Percentiles rank a stretch among this genome's conserved stretches.
These are phyloP conservation scores for Agonopterix alstromeriana DNA, from an alignment of 2,888 invertebrate species.

Conservation along the genomic window DNA sequence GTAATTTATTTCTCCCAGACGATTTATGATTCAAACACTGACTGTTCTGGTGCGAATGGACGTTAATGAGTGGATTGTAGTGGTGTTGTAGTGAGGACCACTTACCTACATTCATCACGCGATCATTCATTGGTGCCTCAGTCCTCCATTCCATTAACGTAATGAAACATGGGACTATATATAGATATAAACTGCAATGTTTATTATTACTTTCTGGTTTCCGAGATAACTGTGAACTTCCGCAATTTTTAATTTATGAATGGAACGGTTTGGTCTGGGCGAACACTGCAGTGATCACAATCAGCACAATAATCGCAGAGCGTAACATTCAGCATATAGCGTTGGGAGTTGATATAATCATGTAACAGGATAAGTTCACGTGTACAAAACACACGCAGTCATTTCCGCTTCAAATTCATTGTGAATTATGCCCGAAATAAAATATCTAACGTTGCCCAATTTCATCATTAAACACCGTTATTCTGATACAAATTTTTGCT, in stretches of 20 bases:
- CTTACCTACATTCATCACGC: slow-evolving; percentile 40
- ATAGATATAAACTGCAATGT: slow-evolving; percentile 19
- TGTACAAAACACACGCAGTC: slow-evolving; percentile 17
- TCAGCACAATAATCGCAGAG: slow-evolving; percentile 24
- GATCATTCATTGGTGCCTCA: slow-evolving; percentile 30
- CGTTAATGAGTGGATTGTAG: slow-evolving; percentile 23
- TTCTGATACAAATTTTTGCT: not conserved
- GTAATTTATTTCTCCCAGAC: slow-evolving; percentile 1
- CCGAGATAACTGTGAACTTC: slow-evolving; percentile 31
- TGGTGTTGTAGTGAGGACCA: slow-evolving; percentile 22
- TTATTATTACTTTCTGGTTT: slow-evolving; percentile 17
- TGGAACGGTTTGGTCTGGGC: slow-evolving; percentile 34
- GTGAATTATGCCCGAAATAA: slow-evolving; percentile 10
- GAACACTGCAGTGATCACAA: slow-evolving; percentile 36
- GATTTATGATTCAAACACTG: not conserved
- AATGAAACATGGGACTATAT: slow-evolving; percentile 26
- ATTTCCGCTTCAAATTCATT: slow-evolving; percentile 25
- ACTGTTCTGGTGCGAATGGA: slow-evolving; percentile 16
- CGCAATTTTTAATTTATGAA: slow-evolving; percentile 41
- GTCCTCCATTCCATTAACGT: slow-evolving; percentile 40
- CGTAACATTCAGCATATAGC: slow-evolving; percentile 38
- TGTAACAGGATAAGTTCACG: slow-evolving; percentile 40
- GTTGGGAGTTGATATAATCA: slow-evolving; percentile 52
- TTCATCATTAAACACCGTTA: slow-evolving; percentile 1
- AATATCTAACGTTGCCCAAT: not conserved